Base-by-base conservation (phyloP, 1,140 invertebrate species). In the Procambarus virginalis region DNA sequence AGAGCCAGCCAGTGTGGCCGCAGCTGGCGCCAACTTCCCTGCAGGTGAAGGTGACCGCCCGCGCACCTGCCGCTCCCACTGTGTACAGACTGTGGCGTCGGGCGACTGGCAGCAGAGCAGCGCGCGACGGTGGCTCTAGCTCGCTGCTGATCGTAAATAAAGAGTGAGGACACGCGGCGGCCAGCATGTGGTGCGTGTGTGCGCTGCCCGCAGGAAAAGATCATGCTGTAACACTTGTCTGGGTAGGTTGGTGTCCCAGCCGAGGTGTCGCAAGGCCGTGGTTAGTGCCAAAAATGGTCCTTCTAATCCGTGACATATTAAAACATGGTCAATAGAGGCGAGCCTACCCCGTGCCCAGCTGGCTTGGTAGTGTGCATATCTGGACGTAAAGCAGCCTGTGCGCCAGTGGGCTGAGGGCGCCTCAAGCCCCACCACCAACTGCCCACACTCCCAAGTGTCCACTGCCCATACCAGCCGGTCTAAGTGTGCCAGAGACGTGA, bases 231-330 rank as follows among this genome's bases (percentile, higher is more conserved):
- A 10, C 6, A 73, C 75, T 14, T 81, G 20, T n/a, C 34, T n/a
- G 58, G 79, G 77, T 20, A 91, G 77, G 4, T 84, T 45, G 55
- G 80, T 22, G 68, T 86, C 60, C 84, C 55, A 87, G 45, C 80
- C 84, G 2, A 91, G 78, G 79, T 88, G 90, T n/a, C 84, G 84
- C 60, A 91, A 34, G 73, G 82, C 80, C 17, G 77, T 48, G 1
- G 90, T 86, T 22, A 87, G 14, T 2, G 90, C 90, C 84, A 91
- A 20, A 75, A 91, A 86, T 22, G 90, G 90, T 2, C 90, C 90
- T 58, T 84, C 90, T 60, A 86, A 20, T 49, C 79, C 70, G 22
- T 86, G 80, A 45, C 90, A 91, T 75, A 86, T 2, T 20, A n/a
- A 86, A 55, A 82, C 84, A 91, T 82, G 84, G 3, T 48, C 83